Base-by-base conservation (phyloP, 1,140 invertebrate genomes). In the Drosophila leontia region DNA sequence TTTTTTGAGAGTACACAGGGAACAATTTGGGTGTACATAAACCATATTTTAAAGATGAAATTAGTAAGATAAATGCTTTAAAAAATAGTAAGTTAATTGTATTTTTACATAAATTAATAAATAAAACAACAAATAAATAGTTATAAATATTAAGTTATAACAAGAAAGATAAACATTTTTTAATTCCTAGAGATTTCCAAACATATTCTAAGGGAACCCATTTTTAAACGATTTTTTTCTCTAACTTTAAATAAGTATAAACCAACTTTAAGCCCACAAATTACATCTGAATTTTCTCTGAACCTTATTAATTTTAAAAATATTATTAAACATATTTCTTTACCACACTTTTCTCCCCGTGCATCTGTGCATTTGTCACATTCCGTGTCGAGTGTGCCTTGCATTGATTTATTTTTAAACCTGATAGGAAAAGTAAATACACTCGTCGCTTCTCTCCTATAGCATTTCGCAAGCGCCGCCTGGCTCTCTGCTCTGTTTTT, bases 391-490 rank as follows among this genome's bases (percentile, higher is more conserved):
- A 42, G 56, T 75, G 47, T 39, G 51, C 35, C 53, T 15, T 71
- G 80, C 85, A 90, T 78, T 88, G 85, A 84, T 90, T 88, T 88
- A 88, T 90, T 88, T 88, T 78, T 90, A 88, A 84, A 84, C 71
- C 64, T 29, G 64, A 80, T 88, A 88, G 63, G 55, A 67, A 57
- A 72, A 77, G 69, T 56, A 88, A 83, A 84, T 70, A 85, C 60
- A 50, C 50, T 58, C 64, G 53, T 58, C 74, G 78, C 59, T 60
- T 75, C 19, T 6, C 6, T 6, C 6, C 4, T 5, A 35, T 5
- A 35, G 63, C 45, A 39, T 68, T 69, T 86, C 29, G 41, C 68
- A 50, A 26, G 48, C 47, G 61, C 56, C 26, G 61, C 60, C 26
- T 9, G 62, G 53, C 79, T 64, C 60, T 50, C 8, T 4, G 53